Evolutionary conservation across 1,140 invertebrate species (phyloP).

Genomic region (Rhopalosiphum maidis): DNA sequence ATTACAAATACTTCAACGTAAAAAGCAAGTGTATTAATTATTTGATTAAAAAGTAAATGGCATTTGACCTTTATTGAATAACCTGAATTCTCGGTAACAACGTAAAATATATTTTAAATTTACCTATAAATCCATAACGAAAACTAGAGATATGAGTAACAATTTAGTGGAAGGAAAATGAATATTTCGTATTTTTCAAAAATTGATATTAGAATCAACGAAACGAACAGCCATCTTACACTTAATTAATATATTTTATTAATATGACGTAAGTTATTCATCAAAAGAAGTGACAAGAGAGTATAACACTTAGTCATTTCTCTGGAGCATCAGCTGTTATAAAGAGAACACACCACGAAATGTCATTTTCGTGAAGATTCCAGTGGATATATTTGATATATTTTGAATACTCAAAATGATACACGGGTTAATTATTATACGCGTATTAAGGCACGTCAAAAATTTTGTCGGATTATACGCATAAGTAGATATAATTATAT

Average conservation of each 20-base stretch:
- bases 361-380: neutral
- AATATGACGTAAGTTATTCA: neutral
- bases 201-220: neutral
- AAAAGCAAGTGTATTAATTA: neutral
- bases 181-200: neutral
- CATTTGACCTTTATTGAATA: neutral
- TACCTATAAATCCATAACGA: neutral
- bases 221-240: neutral
- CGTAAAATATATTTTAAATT: neutral
- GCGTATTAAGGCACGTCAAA: neutral
- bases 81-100: neutral
- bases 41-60: neutral
- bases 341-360: neutral
- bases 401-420: neutral
- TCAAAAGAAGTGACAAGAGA: neutral
- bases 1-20: neutral
- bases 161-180: neutral
- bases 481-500: neutral
- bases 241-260: neutral
- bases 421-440: neutral
- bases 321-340: neutral
- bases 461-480: neutral
- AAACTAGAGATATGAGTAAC: neutral
- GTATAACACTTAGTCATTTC: slow-evolving; percentile 2
- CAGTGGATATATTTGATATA: neutral